phyloP scores from a whole-genome alignment of 2,797 vertebrate genomes.

The Parotocinclus haroldoi region DNA sequence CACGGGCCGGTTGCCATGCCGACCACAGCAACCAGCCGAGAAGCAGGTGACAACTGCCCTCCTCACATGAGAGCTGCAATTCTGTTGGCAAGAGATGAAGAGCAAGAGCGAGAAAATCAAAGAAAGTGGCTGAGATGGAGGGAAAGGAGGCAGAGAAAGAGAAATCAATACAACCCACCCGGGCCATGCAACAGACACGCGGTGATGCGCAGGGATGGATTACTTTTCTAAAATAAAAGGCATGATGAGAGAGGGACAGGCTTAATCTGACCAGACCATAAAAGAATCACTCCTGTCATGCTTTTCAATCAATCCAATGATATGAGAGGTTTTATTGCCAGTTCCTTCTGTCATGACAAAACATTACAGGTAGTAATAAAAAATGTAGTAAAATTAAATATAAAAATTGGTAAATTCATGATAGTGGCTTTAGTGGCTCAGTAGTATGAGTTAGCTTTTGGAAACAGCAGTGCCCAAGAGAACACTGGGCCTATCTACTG shows the following conservation, averaged over 20 bases:
- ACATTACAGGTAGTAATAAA: neutral
- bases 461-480: no score
- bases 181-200: slow-evolving; percentile 2
- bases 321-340: slow-evolving; percentile 54
- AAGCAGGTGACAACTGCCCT: slow-evolving; percentile 98
- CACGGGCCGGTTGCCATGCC: slow-evolving; percentile 95
- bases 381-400: no score
- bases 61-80: slow-evolving; percentile 97
- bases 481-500: no score
- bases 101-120: slow-evolving; percentile 10
- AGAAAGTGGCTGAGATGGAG: neutral
- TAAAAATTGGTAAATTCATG: no score
- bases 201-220: slow-evolving; percentile 4
- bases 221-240: slow-evolving; percentile 62
- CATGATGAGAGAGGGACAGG: slow-evolving; percentile 53
- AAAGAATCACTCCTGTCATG: slow-evolving; percentile 63
- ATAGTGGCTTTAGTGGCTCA: no score
- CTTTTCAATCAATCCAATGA: slow-evolving; percentile 62
- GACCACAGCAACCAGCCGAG: slow-evolving; percentile 95
- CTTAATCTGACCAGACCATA: slow-evolving; percentile 68
- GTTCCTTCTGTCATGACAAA: slow-evolving; percentile 21
- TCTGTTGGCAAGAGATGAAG: slow-evolving; percentile 68
- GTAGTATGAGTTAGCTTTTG: no score
- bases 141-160: slow-evolving; percentile 2
- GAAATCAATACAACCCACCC: slow-evolving; percentile 24